Evolutionary conservation across 1,140 invertebrate genomes (phyloP).

Genomic region (Sitobion miscanthi): DNA sequence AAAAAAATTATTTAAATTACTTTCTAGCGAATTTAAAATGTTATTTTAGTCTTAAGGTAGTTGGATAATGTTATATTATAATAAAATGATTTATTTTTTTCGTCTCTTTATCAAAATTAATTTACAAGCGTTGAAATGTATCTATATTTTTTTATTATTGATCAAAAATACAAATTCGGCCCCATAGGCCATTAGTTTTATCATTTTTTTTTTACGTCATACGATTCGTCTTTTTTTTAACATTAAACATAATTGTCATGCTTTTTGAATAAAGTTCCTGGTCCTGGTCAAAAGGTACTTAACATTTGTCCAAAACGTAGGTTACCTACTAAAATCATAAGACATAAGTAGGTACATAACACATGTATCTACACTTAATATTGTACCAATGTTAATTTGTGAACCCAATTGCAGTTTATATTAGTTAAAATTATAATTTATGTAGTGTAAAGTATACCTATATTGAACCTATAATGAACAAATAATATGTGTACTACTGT

Average conservation of each 20-base stretch:
- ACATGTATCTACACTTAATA: no score
- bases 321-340: not conserved
- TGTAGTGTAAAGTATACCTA: no score
- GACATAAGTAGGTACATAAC: no score
- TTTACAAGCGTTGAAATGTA: not conserved
- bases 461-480: no score
- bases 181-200: not conserved
- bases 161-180: no score
- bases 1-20: constrained; percentile 35
- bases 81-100: not conserved
- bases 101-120: not conserved
- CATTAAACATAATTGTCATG: not conserved
- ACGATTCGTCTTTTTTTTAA: not conserved
- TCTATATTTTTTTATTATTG: not conserved
- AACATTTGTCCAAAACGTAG: not conserved
- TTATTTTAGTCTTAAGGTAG: not conserved
- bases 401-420: not conserved
- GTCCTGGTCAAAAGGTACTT: not conserved
- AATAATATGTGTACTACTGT: not conserved
- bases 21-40: not conserved
- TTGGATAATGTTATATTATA: not conserved
- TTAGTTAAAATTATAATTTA: not conserved
- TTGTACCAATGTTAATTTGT: no score
- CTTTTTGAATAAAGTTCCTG: not conserved
- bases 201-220: not conserved